Evolutionary conservation across 2,888 invertebrate genomes (phyloP), one percentile per base, ranked within the genome.

Genomic region (Xylota segnis): DNA sequence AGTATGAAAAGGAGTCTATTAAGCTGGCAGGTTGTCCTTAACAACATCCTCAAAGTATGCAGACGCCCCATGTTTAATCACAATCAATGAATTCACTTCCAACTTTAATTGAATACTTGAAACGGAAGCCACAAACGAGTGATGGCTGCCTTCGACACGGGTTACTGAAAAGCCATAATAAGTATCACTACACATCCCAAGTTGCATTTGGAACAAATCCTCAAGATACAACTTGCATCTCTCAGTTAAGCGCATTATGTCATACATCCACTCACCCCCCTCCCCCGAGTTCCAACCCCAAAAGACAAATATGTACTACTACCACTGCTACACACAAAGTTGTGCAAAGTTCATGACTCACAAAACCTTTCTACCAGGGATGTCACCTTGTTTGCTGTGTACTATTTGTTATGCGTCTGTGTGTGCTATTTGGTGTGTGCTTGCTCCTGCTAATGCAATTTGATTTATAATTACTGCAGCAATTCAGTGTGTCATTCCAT

Each of bases 391-490:
- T 75, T 81, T 71, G 50, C 23, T 54, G 50, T 70, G 18, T 61
- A 54, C 66, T 58, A 45, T 78, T 43, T 56, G 27, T 58, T 43
- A n/a, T n/a, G n/a, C n/a, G n/a, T 14, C 0, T 40, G 5, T 52
- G 23, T 54, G 18, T 47, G 32, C 58, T n/a, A 23, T 37, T 9
- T 23, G 23, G 14, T 45, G 40, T 63, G 23, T 56, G 34, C 71
- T 54, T 47, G 71, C 72, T 83, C 54, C 77, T 78, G 37, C 66
- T 86, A 86, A 86, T 86, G 72, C 86, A 77, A 58, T 86, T 82
- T 86, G 86, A 86, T 86, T 86, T 86, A 86, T 86, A 86, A 86
- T 86, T 86, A 77, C 86, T 86, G 86, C 86, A 86, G 76, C 86
- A 77, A 77, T 86, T 82, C 65, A 82, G 61, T 86, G 82, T 86